Percentiles rank a stretch among this genome's conserved stretches.
These are phyloP conservation scores for Pyrochroa serraticornis DNA, from an alignment of 2,888 invertebrate genomes.

Conservation along the genomic window DNA sequence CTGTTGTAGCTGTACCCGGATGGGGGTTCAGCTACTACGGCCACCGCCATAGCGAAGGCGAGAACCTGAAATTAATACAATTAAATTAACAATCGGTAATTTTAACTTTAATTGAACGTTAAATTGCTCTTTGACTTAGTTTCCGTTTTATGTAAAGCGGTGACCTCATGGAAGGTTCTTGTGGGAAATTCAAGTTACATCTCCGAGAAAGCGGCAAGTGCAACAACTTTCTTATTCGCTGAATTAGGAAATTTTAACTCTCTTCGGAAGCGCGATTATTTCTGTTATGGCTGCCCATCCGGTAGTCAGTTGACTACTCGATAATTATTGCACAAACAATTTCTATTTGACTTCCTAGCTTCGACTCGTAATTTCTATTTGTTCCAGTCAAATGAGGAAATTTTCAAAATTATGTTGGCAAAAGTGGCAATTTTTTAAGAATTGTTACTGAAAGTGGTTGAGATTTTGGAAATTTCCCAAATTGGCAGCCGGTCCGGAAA, in stretches of 20 bases:
- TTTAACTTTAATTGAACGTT: neutral
- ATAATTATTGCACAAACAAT: neutral
- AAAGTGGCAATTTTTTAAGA: too few relatives aligned
- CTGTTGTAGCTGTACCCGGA: conserved; percentile 78
- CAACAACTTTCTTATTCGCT: conserved; percentile 3
- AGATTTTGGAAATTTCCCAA: too few relatives aligned
- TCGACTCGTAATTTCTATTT: neutral
- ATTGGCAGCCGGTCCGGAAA: neutral
- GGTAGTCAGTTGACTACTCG: neutral
- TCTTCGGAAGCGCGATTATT: neutral
- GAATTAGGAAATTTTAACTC: neutral
- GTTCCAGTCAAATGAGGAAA: neutral
- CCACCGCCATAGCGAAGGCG: conserved; percentile 79
- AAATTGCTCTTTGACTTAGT: too few relatives aligned
- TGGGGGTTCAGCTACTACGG: conserved; percentile 76
- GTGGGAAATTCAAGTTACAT: conserved; percentile 14
- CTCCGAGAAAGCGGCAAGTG: neutral
- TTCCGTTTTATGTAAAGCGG: too few relatives aligned
- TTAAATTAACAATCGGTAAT: neutral
- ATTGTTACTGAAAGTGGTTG: too few relatives aligned
- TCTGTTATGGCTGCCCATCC: neutral
- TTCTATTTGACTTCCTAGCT: neutral
- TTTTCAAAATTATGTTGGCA: neutral
- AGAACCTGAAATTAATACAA: conserved; percentile 71
- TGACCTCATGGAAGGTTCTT: conserved; percentile 4